A percentile compares a stretch with the other conserved stretches of the same genome.
Conservation (phyloP, 2,113 vertebrate species). For the Sula dactylatra region DNA sequence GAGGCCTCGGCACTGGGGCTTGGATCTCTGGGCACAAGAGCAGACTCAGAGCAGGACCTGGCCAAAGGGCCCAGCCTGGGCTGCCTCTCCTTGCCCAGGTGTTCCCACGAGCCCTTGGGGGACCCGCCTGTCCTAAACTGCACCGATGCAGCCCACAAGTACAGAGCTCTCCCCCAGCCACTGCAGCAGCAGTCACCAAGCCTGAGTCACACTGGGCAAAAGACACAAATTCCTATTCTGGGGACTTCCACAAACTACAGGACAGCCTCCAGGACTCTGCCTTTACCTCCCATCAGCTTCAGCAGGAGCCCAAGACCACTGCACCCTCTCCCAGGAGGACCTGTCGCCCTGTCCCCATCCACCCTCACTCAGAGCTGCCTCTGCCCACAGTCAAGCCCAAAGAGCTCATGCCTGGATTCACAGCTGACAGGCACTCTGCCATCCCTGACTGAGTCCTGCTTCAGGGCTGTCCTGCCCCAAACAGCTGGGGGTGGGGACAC, state of each 20-base stretch:
- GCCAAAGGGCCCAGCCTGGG: neutral
- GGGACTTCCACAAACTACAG: neutral
- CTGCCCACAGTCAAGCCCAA: neutral
- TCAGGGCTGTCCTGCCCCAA: neutral
- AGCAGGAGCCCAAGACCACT: accelerated
- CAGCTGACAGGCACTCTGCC: accelerated
- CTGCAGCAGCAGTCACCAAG: neutral
- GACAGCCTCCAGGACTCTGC: neutral
- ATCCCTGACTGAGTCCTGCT: accelerated
- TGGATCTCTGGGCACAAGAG: constrained; percentile 64
- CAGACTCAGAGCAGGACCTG: neutral
- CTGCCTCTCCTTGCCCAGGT: neutral
- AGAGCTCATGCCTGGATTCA: neutral
- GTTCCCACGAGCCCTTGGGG: neutral
- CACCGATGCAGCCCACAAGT: accelerated
- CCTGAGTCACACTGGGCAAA: accelerated
- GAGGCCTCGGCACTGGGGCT: constrained; percentile 48
- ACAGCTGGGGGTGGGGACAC: neutral
- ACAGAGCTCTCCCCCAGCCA: neutral
- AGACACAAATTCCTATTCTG: accelerated
- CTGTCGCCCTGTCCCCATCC: neutral
- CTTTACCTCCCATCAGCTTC: neutral
- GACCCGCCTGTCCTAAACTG: accelerated
- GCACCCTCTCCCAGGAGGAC: too few species aligned
- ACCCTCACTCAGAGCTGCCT: accelerated